Conservation (phyloP, 2,888 invertebrate genomes). For the Electrophaes corylata region DNA sequence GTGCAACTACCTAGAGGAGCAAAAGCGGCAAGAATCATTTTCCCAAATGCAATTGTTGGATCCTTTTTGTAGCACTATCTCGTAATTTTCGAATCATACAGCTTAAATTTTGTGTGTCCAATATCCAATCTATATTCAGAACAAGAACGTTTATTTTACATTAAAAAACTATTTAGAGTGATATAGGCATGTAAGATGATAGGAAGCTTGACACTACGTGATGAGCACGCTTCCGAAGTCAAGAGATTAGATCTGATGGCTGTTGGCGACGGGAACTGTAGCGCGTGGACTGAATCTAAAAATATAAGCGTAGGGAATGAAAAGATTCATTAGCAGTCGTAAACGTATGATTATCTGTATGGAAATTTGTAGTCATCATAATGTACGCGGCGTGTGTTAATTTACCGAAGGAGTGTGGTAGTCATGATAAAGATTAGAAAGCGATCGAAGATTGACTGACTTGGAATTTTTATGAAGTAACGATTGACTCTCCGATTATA, state of each 20-base stretch:
- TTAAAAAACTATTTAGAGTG: not conserved
- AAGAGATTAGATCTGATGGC: slow-evolving; percentile 36
- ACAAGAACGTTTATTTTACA: not conserved
- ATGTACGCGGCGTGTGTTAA: slow-evolving; percentile 20
- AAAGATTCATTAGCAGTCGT: slow-evolving; percentile 20
- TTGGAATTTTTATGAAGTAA: slow-evolving; percentile 20
- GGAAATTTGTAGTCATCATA: slow-evolving; percentile 12
- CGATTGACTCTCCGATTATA: not conserved
- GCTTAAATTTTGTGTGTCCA: not conserved
- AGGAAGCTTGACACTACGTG: slow-evolving; percentile 23
- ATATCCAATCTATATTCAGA: slow-evolving; percentile 2
- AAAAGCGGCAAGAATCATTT: too few species aligned
- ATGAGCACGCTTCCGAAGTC: slow-evolving; percentile 33
- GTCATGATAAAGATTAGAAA: slow-evolving; percentile 27
- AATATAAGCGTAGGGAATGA: slow-evolving; percentile 6
- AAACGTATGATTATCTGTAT: slow-evolving; percentile 21
- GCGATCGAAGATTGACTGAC: slow-evolving; percentile 19
- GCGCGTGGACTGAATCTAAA: slow-evolving; percentile 31
- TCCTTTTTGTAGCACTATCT: not conserved
- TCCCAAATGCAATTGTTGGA: not conserved
- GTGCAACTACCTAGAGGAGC: too few species aligned
- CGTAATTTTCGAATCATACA: not conserved
- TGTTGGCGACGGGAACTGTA: slow-evolving; percentile 31
- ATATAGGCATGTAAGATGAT: not conserved
- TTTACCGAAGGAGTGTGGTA: slow-evolving; percentile 15